Evolutionary conservation across 2,797 vertebrate genomes (phyloP).

Genomic region (Dromococcyx pavoninus): DNA sequence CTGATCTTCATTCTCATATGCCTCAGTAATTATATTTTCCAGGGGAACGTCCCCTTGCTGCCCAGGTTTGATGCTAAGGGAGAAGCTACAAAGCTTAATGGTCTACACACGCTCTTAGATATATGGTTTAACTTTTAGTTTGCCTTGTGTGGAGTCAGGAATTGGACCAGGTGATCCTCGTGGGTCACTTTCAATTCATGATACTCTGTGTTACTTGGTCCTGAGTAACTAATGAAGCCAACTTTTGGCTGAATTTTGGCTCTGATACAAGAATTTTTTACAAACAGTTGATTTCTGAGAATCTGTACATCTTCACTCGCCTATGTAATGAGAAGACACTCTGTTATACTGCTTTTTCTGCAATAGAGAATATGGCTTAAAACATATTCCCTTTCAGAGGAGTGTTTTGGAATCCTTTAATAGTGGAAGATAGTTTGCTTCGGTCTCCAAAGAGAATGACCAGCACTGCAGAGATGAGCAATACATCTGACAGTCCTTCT

Average conservation of each 20-base stretch:
- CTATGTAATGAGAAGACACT: neutral
- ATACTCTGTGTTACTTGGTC: neutral
- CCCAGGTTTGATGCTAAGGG: neutral
- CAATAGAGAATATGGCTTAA: neutral
- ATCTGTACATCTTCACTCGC: neutral
- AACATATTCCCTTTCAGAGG: neutral
- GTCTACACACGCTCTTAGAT: neutral
- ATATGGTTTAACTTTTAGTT: neutral
- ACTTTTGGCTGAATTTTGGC: neutral
- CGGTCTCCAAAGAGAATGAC: neutral
- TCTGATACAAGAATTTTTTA: neutral
- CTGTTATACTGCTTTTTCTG: neutral
- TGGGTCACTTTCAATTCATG: neutral
- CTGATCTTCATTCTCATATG: neutral
- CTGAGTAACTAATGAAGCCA: neutral
- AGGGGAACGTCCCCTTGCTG: neutral
- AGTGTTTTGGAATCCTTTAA: neutral
- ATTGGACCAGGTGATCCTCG: accelerated
- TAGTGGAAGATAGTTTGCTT: neutral
- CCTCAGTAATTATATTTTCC: neutral
- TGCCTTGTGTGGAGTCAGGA: neutral
- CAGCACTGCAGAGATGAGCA: neutral
- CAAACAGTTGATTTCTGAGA: neutral
- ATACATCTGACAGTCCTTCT: neutral
- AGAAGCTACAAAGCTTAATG: neutral